These are phyloP conservation scores for Yponomeuta cagnagella DNA, from an alignment of 2,888 invertebrate species.

Conservation along the genomic window DNA sequence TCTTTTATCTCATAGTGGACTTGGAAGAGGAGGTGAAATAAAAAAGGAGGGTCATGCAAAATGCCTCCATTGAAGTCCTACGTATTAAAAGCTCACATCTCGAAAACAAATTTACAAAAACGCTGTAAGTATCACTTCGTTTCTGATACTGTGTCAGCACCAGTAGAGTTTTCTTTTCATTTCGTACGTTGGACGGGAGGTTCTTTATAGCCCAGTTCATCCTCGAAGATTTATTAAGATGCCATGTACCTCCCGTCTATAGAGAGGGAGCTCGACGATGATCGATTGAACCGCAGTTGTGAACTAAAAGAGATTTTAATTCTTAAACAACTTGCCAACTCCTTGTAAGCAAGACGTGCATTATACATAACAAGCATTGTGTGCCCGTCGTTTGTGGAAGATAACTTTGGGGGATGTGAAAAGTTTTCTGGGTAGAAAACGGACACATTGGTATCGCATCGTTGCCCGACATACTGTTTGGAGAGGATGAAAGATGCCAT, in stretches of 20 bases:
- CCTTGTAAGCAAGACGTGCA: background rate
- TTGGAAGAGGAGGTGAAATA: background rate
- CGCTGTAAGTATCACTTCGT: background rate
- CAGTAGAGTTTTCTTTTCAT: background rate
- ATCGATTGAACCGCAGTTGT: background rate
- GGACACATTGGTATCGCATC: background rate
- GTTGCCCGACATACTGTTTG: no score
- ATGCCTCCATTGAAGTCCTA: background rate
- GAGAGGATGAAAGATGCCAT: no score
- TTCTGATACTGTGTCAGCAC: background rate
- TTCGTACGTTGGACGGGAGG: background rate
- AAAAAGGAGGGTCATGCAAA: no score
- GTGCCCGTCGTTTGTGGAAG: background rate
- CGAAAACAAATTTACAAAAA: background rate
- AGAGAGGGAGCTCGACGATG: slow-evolving; percentile 2
- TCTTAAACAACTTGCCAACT: background rate
- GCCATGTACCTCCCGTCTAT: background rate
- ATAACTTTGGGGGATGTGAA: background rate
- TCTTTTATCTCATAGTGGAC: background rate
- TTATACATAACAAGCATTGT: background rate
- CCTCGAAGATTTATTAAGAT: background rate
- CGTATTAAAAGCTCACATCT: background rate
- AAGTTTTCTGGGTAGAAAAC: background rate
- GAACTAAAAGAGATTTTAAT: slow-evolving; percentile 2
- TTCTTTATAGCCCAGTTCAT: slow-evolving; percentile 3